Base-by-base conservation (phyloP, 2,888 invertebrate genomes). In the Mimas tiliae region DNA sequence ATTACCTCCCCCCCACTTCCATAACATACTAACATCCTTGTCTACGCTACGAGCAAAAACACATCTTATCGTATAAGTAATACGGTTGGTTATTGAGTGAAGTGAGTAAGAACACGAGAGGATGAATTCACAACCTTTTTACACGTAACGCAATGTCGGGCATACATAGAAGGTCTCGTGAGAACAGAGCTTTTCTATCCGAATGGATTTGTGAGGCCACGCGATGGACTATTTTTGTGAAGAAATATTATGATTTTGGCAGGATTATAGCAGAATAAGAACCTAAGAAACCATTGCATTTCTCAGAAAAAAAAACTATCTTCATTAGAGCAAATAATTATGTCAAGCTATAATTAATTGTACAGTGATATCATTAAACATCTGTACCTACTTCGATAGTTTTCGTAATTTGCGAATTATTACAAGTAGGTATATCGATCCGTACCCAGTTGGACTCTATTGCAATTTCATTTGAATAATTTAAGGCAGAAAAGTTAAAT, bases 71-170 rank as follows among this genome's bases (percentile, higher is more conserved):
- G 0, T 0, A 0, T 1, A 2, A 0, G 0, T 0, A 4, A 53
- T 73, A 81, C 19, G 69, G 74, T 77, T 63, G 38, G 64, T 33
- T 70, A 74, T 85, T 0, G 9, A 7, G 48, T 69, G 53, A 0
- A 8, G 12, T 6, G 9, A 58, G 9, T 45, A 52, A 67, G 64
- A 70, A 67, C 71, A 58, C 71, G 76, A 83, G 86, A 89, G 82
- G 87, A 89, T 84, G 79, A 80, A 81, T 83, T 85, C 81, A 85
- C 90, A 89, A 89, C 87, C 88, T 90, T 89, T 89, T 81, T 81
- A 76, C 73, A 74, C 62, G 34, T 52, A 51, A 71, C 69, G 71
- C 76, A 72, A 74, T 76, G 71, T 62, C 62, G 69, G 69, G 51
- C 42, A 19, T 42, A 58, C 50, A 21, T 42, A 33, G 47, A 34